Base-by-base conservation (phyloP, 2,797 vertebrate species). In the Chrysocyon brachyurus region DNA sequence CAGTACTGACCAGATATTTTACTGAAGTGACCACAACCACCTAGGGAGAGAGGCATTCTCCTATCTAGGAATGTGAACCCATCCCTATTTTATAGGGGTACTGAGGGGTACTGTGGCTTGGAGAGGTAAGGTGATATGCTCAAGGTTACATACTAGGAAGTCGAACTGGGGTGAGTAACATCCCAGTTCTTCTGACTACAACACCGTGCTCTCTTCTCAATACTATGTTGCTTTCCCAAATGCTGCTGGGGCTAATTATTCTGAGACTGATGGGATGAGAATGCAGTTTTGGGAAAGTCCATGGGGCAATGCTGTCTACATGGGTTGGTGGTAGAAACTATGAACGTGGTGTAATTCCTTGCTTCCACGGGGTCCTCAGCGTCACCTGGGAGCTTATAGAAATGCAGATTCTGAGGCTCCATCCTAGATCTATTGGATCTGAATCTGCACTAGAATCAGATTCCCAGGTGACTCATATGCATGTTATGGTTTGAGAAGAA, bases 171-270 rank as follows among this genome's bases (percentile, higher is more conserved):
- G 31, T 57, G 22, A 21, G 33, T 57, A 26, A 21, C 14, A 73
- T 75, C 57, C 8, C 24, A 61, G 15, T 59, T 75, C 26, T 77
- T 68, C 75, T 75, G 57, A 61, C 59, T 21, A 61, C 0, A 21
- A 59, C 90, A 49, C 28, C 8, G 28, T 21, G 17, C 6, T 91
- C 46, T 87, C 84, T 91, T 83, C 78, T 96, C n/a, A 78, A 21
- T 12, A 26, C 70, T 40, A 7, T 6, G 0, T 3, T 78, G 40
- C 21, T 49, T 89, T 89, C 33, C 40, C 57, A 63, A 83, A 63
- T 8, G 16, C 77, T 26, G 8, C 54, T 63, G 81, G 52, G n/a
- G 40, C 90, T 86, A 82, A 40, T 12, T 56, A 52, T 56, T 36
- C 70, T 49, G n/a, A 49, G 70, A 28, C 2, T 28, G 70, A 68